Evolutionary conservation across 2,797 vertebrate species (phyloP).

Genomic region (Poecile montanus): DNA sequence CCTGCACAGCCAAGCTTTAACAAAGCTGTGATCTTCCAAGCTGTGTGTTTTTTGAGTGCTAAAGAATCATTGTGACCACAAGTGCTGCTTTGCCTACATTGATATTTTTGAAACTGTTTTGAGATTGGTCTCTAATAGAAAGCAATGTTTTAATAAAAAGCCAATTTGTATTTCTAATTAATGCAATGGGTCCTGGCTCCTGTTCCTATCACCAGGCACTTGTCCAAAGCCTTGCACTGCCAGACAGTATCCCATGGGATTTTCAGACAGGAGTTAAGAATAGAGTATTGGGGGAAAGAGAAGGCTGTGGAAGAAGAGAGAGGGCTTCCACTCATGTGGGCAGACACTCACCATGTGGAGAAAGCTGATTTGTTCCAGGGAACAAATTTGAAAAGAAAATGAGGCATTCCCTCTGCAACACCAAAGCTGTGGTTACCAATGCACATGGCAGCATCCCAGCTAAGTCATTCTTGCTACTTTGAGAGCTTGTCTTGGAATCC

Average conservation of each 20-base stretch:
- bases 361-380: not conserved
- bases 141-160: not conserved
- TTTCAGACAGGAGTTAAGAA: not conserved
- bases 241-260: not conserved
- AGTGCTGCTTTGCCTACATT: not conserved
- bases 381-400: not conserved
- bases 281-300: not conserved
- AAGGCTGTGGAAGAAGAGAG: not conserved
- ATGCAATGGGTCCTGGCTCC: not conserved
- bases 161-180: not conserved
- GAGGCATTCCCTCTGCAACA: accelerated
- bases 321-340: not conserved
- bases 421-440: not conserved
- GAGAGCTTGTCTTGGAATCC: not conserved
- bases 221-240: accelerated
- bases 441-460: not conserved
- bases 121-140: not conserved
- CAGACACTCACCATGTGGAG: not conserved
- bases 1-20: not conserved
- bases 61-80: not conserved
- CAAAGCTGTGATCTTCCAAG: not conserved
- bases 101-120: not conserved
- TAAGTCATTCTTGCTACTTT: not conserved
- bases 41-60: not conserved
- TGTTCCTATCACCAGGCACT: not conserved